A percentile compares a stretch with the other conserved stretches of the same genome.
Evolutionary conservation across 2,888 invertebrate species (phyloP).

Genomic region (Cantharis rustica): DNA sequence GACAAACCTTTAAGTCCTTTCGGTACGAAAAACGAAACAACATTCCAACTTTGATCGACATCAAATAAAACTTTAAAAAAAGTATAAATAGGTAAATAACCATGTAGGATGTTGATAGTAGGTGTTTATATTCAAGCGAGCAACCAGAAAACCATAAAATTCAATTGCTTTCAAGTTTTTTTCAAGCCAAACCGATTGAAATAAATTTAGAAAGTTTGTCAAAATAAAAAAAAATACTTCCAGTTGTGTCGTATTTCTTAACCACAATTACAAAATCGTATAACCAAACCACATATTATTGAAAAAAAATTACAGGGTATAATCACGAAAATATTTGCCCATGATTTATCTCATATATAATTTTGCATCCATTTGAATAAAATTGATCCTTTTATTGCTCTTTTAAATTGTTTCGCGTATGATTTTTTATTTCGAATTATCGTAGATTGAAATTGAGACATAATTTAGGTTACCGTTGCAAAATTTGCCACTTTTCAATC

Average conservation of each 20-base stretch:
- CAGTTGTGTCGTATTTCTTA: neutral
- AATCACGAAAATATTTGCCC: neutral
- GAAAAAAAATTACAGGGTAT: neutral
- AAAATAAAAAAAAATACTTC: neutral
- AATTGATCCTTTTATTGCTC: neutral
- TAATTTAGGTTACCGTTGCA: neutral
- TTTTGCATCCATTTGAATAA: neutral
- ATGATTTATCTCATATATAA: neutral
- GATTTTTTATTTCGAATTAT: neutral
- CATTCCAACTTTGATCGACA: neutral
- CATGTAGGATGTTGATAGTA: neutral
- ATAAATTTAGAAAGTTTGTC: neutral
- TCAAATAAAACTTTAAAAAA: neutral
- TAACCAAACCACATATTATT: neutral
- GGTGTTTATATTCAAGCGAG: neutral
- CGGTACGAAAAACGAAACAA: neutral
- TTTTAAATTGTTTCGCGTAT: neutral
- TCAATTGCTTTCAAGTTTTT: neutral
- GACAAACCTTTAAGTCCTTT: neutral
- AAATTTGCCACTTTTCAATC: neutral
- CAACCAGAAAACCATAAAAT: neutral
- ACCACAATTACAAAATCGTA: neutral
- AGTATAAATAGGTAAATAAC: neutral
- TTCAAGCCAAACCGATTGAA: neutral
- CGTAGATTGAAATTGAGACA: neutral